A percentile compares a stretch with the other conserved stretches of the same genome.
Conservation (phyloP, 2,888 invertebrate genomes). For the Ectemnius continuus region DNA sequence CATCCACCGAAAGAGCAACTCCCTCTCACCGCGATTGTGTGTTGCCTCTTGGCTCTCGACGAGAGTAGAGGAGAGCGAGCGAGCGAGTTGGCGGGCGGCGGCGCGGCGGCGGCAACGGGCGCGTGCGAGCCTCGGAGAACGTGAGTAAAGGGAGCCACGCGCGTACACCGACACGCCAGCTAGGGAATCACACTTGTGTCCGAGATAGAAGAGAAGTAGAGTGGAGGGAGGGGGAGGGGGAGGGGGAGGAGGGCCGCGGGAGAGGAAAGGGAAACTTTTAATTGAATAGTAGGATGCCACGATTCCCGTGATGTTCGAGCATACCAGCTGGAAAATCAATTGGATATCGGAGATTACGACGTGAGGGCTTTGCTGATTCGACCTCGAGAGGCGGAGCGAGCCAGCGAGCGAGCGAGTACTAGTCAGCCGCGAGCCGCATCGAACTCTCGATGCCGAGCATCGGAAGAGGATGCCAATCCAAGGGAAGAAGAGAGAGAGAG, state of each 20-base stretch:
- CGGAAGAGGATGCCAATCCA: not conserved
- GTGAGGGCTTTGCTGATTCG: conserved; percentile 71
- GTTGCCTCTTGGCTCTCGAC: conserved; percentile 60
- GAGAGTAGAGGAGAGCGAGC: conserved; percentile 39
- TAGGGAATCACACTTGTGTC: too few species aligned
- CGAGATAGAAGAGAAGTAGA: not conserved
- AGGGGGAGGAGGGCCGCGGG: conserved; percentile 41
- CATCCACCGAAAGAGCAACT: conserved; percentile 58
- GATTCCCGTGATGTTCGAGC: conserved; percentile 65
- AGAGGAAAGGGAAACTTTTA: conserved; percentile 67
- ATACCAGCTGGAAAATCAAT: conserved; percentile 72
- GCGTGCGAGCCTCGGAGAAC: conserved; percentile 49
- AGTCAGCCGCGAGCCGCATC: not conserved
- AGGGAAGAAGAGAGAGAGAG: conserved; percentile 19
- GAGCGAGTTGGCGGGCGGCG: too few species aligned
- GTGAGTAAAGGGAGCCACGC: conserved; percentile 43
- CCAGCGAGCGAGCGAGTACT: conserved; percentile 17
- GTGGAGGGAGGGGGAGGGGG: conserved; percentile 22
- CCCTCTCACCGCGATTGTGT: conserved; percentile 58
- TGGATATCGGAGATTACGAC: conserved; percentile 73
- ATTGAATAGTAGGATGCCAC: conserved; percentile 70
- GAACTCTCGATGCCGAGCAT: not conserved
- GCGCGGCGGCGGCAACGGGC: too few species aligned
- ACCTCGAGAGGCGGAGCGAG: conserved; percentile 52
- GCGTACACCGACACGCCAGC: too few species aligned